These are phyloP conservation scores for Barnardius zonarius DNA, from an alignment of 2,113 vertebrate genomes.

Conservation along the genomic window DNA sequence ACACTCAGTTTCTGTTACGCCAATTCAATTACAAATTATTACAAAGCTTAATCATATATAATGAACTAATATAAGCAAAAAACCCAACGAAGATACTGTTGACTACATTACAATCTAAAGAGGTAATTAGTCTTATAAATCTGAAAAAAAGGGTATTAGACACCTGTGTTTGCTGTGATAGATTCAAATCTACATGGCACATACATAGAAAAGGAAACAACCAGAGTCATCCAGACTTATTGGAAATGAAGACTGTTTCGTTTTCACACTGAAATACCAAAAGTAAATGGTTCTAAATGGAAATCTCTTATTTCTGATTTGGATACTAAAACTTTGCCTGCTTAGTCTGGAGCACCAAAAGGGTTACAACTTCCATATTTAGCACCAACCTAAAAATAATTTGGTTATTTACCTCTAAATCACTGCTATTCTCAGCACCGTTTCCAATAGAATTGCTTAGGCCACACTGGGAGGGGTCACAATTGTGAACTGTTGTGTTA, in stretches of 20 bases:
- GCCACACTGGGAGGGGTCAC: neutral
- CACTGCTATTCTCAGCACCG: neutral
- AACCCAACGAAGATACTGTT: neutral
- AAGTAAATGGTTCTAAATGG: neutral
- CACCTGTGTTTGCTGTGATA: neutral
- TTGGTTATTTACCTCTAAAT: neutral
- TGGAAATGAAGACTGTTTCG: neutral
- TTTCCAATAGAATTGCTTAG: neutral
- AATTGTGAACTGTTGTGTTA: neutral
- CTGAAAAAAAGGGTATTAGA: neutral
- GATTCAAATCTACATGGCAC: neutral
- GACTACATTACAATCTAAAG: neutral
- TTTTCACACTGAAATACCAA: neutral
- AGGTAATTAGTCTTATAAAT: neutral
- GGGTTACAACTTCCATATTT: neutral
- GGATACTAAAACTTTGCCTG: neutral
- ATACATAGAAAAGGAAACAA: neutral
- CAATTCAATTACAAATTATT: neutral
- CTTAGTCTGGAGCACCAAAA: neutral
- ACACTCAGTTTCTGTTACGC: neutral
- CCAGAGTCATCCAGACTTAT: neutral
- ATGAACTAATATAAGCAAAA: neutral
- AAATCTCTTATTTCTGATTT: neutral
- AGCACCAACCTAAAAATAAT: neutral
- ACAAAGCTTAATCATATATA: neutral